Evolutionary conservation across 2,797 vertebrate genomes (phyloP).

Genomic region (Hylomyscus alleni): DNA sequence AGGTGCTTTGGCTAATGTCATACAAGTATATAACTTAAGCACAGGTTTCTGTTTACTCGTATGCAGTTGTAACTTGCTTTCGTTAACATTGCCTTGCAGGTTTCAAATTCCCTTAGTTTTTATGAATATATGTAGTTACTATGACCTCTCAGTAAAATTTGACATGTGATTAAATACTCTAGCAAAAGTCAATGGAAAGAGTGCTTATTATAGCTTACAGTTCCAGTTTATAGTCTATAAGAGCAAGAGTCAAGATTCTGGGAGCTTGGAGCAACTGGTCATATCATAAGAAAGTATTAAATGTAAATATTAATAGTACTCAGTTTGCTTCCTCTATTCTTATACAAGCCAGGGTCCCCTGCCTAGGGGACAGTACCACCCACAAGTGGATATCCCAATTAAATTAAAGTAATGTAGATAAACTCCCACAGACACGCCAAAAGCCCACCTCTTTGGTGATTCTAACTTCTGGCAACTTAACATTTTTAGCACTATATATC

Average conservation of each 20-base stretch:
- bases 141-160: conserved; percentile 14
- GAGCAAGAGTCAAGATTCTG: background rate
- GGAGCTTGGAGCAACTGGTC: background rate
- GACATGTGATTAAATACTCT: background rate
- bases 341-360: background rate
- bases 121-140: background rate
- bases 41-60: background rate
- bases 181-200: background rate
- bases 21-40: background rate
- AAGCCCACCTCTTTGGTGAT: background rate
- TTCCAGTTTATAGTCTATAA: background rate
- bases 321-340: background rate
- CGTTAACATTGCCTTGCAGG: background rate
- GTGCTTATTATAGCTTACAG: background rate
- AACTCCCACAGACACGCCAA: background rate
- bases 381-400: background rate
- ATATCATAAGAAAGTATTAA: background rate
- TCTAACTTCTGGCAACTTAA: background rate
- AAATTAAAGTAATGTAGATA: background rate
- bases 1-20: background rate
- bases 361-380: background rate
- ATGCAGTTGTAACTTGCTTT: background rate
- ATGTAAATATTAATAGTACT: background rate
- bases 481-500: background rate
- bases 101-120: conserved; percentile 13